These are phyloP conservation scores for Promerops cafer DNA, from an alignment of 2,113 vertebrate genomes.

Conservation along the genomic window DNA sequence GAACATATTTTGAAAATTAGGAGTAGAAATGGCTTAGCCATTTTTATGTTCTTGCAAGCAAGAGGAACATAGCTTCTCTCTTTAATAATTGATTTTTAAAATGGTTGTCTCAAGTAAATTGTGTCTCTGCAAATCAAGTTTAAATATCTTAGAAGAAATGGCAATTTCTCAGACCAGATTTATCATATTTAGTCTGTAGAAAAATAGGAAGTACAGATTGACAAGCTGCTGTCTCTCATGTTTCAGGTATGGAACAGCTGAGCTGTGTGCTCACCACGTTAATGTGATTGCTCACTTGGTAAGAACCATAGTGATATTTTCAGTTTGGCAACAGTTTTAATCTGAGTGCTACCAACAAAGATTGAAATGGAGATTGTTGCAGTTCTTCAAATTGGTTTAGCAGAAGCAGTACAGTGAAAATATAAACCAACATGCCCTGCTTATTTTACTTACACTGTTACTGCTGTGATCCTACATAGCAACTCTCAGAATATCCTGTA, in stretches of 20 bases:
- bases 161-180: not conserved
- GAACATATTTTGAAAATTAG: not conserved
- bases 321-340: not conserved
- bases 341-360: not conserved
- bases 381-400: not conserved
- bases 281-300: constrained; percentile 83
- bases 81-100: not conserved
- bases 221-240: not conserved
- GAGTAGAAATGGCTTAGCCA: not conserved
- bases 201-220: not conserved
- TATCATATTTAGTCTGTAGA: not conserved
- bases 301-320: constrained; percentile 36
- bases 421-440: not conserved
- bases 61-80: not conserved
- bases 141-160: not conserved
- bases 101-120: not conserved
- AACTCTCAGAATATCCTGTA: not conserved
- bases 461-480: not conserved
- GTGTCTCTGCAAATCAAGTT: not conserved
- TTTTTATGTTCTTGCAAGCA: not conserved
- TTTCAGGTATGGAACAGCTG: constrained; percentile 86
- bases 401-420: not conserved
- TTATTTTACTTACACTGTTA: not conserved
- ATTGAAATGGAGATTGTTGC: not conserved
- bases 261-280: constrained; percentile 89